phyloP scores from a whole-genome alignment of 2,113 vertebrate species.

The Recurvirostra avosetta region DNA sequence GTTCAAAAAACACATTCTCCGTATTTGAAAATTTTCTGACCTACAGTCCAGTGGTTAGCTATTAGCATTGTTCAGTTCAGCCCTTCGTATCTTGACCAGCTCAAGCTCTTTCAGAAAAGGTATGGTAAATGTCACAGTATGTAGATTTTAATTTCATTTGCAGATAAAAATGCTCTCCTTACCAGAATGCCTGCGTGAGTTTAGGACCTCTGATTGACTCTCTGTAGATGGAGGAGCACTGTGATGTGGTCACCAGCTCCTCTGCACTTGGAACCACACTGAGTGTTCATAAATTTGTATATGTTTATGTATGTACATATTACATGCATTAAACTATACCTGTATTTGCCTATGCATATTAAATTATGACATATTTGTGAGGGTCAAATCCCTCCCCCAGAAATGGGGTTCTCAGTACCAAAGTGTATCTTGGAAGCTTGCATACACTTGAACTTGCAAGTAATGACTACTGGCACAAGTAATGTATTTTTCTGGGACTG shows the following conservation, averaged over 20 bases:
- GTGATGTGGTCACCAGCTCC: not conserved
- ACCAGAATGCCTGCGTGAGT: not conserved
- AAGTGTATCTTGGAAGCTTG: not conserved
- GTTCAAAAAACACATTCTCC: not conserved
- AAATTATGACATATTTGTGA: not conserved
- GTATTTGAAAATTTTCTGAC: not conserved
- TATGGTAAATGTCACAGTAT: not conserved
- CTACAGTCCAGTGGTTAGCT: not conserved
- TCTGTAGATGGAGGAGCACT: accelerated
- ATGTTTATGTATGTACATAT: not conserved
- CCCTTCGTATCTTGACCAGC: not conserved
- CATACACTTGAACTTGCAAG: not conserved
- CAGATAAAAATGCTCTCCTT: not conserved
- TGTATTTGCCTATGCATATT: not conserved
- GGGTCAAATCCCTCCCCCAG: not conserved
- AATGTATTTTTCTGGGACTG: not conserved
- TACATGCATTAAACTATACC: not conserved
- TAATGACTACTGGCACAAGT: not conserved
- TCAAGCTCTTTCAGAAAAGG: not conserved
- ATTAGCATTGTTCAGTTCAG: not conserved
- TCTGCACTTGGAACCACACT: not conserved
- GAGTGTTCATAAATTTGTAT: not conserved
- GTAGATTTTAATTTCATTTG: not conserved
- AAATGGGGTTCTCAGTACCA: not conserved
- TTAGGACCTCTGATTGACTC: not conserved